Evolutionary conservation across 2,888 invertebrate species (phyloP), one percentile per base, ranked within the genome.

Genomic region (Agrilus biguttatus): DNA sequence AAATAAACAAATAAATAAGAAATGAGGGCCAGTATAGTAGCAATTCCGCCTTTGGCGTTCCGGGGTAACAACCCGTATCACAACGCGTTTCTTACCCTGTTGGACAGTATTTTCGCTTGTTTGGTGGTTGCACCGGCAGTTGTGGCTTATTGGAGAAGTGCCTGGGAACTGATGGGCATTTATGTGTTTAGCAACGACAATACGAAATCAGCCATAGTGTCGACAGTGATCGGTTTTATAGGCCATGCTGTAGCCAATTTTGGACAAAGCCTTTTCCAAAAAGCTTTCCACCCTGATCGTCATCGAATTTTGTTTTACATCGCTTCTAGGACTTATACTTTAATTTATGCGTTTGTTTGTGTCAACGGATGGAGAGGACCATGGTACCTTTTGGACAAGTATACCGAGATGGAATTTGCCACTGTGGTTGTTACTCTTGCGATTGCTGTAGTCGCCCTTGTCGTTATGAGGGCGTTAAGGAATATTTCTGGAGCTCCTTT

Each of bases 311-410:
- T 75, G 40, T 87, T 78, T 63, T 84, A 83, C 57, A 61, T 78
- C 43, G 62, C 74, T 43, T 86, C 87, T 49, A 69, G 89, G 43
- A 50, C 79, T 23, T 89, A 87, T 62, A 88, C 89, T 14, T 72
- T 73, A 47, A 60, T 80, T 50, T 88, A 83, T 57, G 86, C 81
- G 8, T 74, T 83, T 53, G 79, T 83, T 48, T 88, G 88, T 62
- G 87, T 90, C 36, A 88, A 85, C 57, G 84, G 84, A 46, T 91
- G 90, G 90, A 73, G 89, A 8, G 90, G 90, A 2, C 77, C 82
- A 37, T 91, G 89, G 89, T 72, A 74, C 53, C 68, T 78, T 39
- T 71, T 88, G 55, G 87, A 88, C 59, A 69, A 78, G 59, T 77
- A 81, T 55, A 81, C 82, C 33, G 78, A 76, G 36, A 69, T 68